Conservation (phyloP, 2,113 vertebrate species). For the Syngnathus floridae region DNA sequence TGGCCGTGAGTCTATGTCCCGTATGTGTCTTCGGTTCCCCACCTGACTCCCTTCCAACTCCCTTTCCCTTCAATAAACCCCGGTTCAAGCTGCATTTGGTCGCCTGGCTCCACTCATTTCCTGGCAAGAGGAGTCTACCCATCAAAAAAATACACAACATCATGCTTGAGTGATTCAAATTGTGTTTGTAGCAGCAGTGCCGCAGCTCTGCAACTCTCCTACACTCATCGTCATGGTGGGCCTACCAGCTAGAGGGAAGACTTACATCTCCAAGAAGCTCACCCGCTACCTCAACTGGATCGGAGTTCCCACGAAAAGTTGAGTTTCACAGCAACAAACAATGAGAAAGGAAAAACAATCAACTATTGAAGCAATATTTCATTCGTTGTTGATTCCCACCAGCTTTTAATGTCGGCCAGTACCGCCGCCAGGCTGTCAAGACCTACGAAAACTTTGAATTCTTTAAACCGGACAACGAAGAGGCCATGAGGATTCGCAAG, state of each 20-base stretch:
- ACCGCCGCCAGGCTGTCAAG: constrained; percentile 82
- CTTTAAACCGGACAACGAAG: constrained; percentile 81
- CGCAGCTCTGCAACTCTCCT: constrained; percentile 88
- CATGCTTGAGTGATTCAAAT: not conserved
- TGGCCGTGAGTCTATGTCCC: too few relatives aligned
- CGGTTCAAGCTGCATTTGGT: too few relatives aligned
- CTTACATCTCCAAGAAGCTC: constrained; percentile 86
- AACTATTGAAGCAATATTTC: too few relatives aligned
- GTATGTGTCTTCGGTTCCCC: too few relatives aligned
- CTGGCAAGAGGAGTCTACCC: too few relatives aligned
- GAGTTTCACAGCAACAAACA: constrained; percentile 3
- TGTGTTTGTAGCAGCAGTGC: constrained; percentile 74
- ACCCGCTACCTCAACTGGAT: constrained; percentile 93
- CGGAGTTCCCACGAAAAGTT: constrained; percentile 83
- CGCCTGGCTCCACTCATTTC: too few relatives aligned
- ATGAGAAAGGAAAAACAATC: too few relatives aligned
- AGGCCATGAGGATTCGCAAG: constrained; percentile 83
- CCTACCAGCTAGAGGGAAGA: constrained; percentile 85
- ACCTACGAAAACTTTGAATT: constrained; percentile 85
- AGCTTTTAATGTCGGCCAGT: constrained; percentile 91
- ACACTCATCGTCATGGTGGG: constrained; percentile 88
- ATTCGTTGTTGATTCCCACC: constrained; percentile 1
- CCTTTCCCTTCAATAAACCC: too few relatives aligned
- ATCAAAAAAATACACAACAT: too few relatives aligned
- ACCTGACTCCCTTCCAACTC: too few relatives aligned